phyloP scores from a whole-genome alignment of 2,888 invertebrate species.

The Thyatira batis region DNA sequence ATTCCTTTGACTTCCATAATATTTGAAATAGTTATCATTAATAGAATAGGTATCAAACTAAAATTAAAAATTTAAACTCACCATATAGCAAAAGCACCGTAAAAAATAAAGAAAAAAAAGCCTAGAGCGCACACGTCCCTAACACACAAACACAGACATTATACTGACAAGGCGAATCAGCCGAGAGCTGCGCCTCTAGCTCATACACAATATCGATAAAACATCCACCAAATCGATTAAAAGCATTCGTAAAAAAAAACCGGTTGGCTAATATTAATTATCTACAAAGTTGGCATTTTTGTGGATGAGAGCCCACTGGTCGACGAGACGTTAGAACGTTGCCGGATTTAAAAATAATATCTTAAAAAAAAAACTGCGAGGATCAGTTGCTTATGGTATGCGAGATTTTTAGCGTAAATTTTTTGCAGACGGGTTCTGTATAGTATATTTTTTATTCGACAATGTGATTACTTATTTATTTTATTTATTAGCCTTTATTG shows the following conservation, averaged over 20 bases:
- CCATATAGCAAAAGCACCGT: conserved; percentile 17
- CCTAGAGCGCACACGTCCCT: conserved; percentile 53
- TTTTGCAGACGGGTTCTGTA: conserved; percentile 46
- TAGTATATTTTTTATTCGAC: conserved; percentile 3
- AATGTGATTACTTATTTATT: no score
- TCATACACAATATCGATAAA: conserved; percentile 33
- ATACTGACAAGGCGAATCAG: conserved; percentile 54
- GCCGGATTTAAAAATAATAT: conserved; percentile 72
- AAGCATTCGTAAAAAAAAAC: conserved; percentile 38
- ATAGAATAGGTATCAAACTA: no score
- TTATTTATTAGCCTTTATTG: no score
- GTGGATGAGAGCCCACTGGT: conserved; percentile 47
- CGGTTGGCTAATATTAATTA: conserved; percentile 25
- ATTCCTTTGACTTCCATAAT: no score
- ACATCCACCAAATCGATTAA: conserved; percentile 46
- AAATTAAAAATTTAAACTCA: conserved; percentile 17
- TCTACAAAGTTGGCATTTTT: conserved; percentile 36
- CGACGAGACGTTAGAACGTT: conserved; percentile 64
- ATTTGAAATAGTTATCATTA: no score
- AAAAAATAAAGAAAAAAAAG: conserved; percentile 22
- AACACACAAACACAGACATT: conserved; percentile 63
- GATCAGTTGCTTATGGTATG: conserved; percentile 55
- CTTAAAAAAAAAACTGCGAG: conserved; percentile 55
- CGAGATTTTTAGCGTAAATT: conserved; percentile 43
- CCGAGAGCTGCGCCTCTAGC: conserved; percentile 21